Evolutionary conservation across 2,113 vertebrate species (phyloP).

Genomic region (Cottus gobio): DNA sequence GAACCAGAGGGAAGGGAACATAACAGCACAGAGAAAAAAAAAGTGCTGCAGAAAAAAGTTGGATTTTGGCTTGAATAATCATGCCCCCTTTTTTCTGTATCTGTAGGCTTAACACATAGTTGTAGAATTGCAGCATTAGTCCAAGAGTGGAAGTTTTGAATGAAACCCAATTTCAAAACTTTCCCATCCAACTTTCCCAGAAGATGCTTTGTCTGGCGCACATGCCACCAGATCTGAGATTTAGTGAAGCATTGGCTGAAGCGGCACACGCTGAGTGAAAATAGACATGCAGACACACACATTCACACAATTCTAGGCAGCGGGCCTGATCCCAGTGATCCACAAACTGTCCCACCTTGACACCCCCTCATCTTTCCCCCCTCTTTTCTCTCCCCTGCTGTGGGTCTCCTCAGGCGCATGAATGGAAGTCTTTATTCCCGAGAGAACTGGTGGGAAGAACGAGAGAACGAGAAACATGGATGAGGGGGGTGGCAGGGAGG

Average conservation of each 20-base stretch:
- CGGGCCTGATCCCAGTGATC: slow-evolving; percentile 67
- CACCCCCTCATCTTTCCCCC: slow-evolving; percentile 65
- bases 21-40: slow-evolving; percentile 4
- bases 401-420: slow-evolving; percentile 81
- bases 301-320: slow-evolving; percentile 50
- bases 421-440: slow-evolving; percentile 87
- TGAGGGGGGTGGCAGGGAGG: slow-evolving; percentile 22
- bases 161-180: slow-evolving; percentile 55
- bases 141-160: slow-evolving; percentile 51
- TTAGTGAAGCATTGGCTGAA: slow-evolving; percentile 49
- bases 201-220: slow-evolving; percentile 63
- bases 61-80: slow-evolving; percentile 11
- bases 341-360: slow-evolving; percentile 79
- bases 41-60: neutral
- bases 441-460: slow-evolving; percentile 84
- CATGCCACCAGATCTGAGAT: slow-evolving; percentile 61
- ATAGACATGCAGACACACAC: slow-evolving; percentile 44
- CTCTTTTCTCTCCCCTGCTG: slow-evolving; percentile 78
- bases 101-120: slow-evolving; percentile 35
- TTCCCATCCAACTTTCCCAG: slow-evolving; percentile 75
- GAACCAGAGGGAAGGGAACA: slow-evolving; percentile 19
- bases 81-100: slow-evolving; percentile 17
- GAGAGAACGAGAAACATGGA: slow-evolving; percentile 75
- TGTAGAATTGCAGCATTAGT: slow-evolving; percentile 41
- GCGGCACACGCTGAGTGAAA: slow-evolving; percentile 55